Conservation (phyloP, 2,113 vertebrate genomes). For the Saimiri boliviensis region DNA sequence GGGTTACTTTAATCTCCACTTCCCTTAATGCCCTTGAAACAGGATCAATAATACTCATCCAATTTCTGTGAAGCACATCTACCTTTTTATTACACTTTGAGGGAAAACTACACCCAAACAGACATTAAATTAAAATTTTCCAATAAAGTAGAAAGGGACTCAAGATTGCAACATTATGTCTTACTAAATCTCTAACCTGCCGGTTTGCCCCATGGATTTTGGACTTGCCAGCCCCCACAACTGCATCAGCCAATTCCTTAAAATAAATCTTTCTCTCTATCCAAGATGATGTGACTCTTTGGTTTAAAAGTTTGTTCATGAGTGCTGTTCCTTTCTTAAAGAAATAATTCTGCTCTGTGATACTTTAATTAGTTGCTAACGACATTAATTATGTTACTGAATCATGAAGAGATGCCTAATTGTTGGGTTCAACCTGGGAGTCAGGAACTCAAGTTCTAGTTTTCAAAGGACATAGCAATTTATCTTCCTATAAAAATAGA, state of each 20-base stretch:
- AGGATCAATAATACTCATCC: background rate
- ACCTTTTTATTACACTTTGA: background rate
- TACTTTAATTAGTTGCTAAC: constrained; percentile 18
- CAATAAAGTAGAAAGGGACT: background rate
- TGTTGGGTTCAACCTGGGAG: background rate
- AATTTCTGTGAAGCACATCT: background rate
- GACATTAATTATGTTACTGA: background rate
- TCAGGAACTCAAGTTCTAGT: background rate
- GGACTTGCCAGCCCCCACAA: background rate
- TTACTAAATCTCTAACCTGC: background rate
- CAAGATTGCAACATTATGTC: background rate
- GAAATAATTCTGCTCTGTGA: background rate
- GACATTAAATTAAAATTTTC: background rate
- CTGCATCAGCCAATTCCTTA: background rate
- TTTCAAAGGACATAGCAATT: background rate
- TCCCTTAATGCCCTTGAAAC: background rate
- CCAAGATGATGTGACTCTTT: background rate
- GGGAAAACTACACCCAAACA: background rate
- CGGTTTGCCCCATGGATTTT: background rate
- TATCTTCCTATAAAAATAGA: background rate
- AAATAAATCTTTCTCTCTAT: background rate
- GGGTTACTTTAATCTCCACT: background rate
- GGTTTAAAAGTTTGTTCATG: background rate
- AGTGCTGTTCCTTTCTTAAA: background rate
- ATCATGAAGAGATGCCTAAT: background rate